A percentile compares a stretch with the other conserved stretches of the same genome.
These are phyloP conservation scores for Lepas anatifera DNA, from an alignment of 2,888 invertebrate species.

Conservation along the genomic window DNA sequence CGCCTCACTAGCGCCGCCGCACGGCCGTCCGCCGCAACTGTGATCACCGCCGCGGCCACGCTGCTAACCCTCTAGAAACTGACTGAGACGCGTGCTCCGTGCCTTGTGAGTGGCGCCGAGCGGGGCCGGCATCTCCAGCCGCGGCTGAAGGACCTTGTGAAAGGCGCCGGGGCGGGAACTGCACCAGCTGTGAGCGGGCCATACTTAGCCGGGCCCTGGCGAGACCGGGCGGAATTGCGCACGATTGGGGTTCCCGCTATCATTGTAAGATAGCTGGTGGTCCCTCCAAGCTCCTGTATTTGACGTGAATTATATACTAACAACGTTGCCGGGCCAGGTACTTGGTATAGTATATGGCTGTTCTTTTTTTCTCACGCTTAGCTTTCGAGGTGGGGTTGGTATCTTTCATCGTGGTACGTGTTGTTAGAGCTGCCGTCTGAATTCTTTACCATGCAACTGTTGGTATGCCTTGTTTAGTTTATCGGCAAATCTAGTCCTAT, in stretches of 20 bases:
- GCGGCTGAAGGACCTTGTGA: too few relatives aligned
- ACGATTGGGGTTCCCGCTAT: neutral
- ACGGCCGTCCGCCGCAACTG: neutral
- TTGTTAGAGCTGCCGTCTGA: too few relatives aligned
- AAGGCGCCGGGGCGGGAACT: too few relatives aligned
- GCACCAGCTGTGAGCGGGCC: neutral
- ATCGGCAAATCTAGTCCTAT: neutral
- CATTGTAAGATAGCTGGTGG: too few relatives aligned
- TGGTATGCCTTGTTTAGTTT: neutral
- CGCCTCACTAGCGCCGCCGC: neutral
- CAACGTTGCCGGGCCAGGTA: neutral
- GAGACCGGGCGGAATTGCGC: too few relatives aligned
- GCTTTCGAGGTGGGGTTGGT: neutral
- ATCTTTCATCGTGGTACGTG: neutral
- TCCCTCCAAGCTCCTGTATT: neutral
- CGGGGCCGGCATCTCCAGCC: too few relatives aligned
- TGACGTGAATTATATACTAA: conserved; percentile 6
- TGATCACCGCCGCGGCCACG: neutral
- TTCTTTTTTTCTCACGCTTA: neutral
- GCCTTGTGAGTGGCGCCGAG: too few relatives aligned
- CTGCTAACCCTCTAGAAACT: too few relatives aligned
- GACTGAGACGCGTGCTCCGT: neutral
- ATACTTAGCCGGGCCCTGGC: too few relatives aligned
- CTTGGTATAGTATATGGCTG: neutral
- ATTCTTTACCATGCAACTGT: neutral